Percentiles rank a stretch among this genome's conserved stretches.
Conservation (phyloP, 2,888 invertebrate genomes). For the Sussaba pulchella region DNA sequence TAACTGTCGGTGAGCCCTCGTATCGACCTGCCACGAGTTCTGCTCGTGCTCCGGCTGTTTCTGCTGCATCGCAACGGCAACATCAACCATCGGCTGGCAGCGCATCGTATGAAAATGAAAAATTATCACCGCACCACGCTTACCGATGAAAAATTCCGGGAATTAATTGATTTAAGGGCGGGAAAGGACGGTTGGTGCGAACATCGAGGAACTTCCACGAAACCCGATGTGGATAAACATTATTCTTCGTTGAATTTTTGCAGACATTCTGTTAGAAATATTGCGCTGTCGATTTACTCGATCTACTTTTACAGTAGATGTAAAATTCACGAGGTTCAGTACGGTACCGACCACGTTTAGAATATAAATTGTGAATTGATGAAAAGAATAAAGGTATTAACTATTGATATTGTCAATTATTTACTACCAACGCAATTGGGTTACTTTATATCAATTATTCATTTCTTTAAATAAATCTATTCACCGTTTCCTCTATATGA, state of each 20-base stretch:
- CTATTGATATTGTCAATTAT: neutral
- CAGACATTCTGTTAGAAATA: neutral
- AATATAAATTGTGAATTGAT: neutral
- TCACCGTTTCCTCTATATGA: no score
- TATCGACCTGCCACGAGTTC: conserved; percentile 58
- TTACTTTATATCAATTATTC: neutral
- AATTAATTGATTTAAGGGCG: conserved; percentile 52
- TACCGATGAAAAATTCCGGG: conserved; percentile 49
- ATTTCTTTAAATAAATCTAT: no score
- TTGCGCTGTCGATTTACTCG: neutral
- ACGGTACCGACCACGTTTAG: neutral
- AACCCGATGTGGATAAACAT: neutral
- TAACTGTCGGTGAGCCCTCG: conserved; percentile 16
- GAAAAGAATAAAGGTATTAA: neutral
- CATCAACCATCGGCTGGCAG: conserved; percentile 15
- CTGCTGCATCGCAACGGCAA: conserved; percentile 35
- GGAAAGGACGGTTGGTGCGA: neutral
- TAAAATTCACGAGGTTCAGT: neutral
- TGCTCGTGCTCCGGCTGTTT: conserved; percentile 23
- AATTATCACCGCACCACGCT: conserved; percentile 38
- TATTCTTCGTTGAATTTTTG: neutral
- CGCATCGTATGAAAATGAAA: conserved; percentile 57
- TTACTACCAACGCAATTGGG: neutral
- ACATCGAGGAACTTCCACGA: conserved; percentile 25
- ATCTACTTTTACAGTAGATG: no score